Evolutionary conservation across 2,888 invertebrate genomes (phyloP).

Genomic region (Tetropium fuscum): DNA sequence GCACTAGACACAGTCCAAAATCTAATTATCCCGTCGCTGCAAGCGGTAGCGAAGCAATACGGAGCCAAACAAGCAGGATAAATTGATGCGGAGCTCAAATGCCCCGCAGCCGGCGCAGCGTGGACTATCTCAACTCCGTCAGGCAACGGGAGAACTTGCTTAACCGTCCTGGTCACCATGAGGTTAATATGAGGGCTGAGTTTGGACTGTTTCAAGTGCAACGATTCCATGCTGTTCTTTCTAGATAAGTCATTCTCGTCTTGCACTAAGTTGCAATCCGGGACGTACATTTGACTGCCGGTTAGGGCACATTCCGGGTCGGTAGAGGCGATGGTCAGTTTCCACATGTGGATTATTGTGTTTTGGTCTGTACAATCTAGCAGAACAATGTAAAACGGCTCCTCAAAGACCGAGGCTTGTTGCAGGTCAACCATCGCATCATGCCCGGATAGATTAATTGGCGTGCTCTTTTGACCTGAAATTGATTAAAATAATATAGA

Average conservation of each 20-base stretch:
- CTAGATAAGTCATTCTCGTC: constrained; percentile 78
- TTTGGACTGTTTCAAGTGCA: constrained; percentile 66
- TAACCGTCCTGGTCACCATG: constrained; percentile 92
- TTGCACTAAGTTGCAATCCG: constrained; percentile 86
- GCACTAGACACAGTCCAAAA: constrained; percentile 77
- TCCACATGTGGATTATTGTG: constrained; percentile 96
- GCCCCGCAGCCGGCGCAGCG: constrained; percentile 96
- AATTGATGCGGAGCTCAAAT: constrained; percentile 96
- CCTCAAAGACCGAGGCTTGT: constrained; percentile 87
- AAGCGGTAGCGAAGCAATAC: constrained; percentile 95
- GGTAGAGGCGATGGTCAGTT: constrained; percentile 86
- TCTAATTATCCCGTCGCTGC: constrained; percentile 91
- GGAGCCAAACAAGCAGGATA: constrained; percentile 99
- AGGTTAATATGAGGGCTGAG: constrained; percentile 82
- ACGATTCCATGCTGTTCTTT: constrained; percentile 63
- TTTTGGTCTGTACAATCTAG: constrained; percentile 87
- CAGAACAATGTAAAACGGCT: constrained; percentile 95
- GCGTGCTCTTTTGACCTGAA: constrained; percentile 53
- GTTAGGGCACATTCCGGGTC: constrained; percentile 61
- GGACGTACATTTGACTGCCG: constrained; percentile 91
- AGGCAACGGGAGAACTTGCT: constrained; percentile 88
- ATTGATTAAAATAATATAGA: too few relatives aligned
- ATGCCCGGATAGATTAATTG: constrained; percentile 68
- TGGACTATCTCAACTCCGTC: constrained; percentile 93
- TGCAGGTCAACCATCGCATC: constrained; percentile 93